Evolutionary conservation across 1,140 invertebrate genomes (phyloP), one percentile per base, ranked within the genome.

Genomic region (Stegodyphus dumicola): DNA sequence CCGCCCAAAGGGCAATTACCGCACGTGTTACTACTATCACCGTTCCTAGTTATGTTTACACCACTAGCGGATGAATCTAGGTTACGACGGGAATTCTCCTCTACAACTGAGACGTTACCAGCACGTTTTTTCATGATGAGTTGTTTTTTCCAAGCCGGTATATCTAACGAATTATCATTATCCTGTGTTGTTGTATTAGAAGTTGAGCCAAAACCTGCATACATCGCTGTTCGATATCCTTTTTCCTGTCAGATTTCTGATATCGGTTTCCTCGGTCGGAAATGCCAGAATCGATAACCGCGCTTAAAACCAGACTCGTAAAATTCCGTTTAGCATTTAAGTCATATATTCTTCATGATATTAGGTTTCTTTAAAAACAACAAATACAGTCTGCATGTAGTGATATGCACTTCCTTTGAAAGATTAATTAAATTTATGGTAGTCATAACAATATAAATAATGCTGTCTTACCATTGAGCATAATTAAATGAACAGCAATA

Each of bases 101-200:
- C 74, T 7, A 17, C 51, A 54, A 6, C 60, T 48, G 52, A 18
- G 51, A 4, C 54, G 64, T n/a, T 66, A 17, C 73, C 84, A 9
- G 84, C 84, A 17, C 84, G 75, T 49, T 86, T 86, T 49, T 78
- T 86, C 84, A 86, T 86, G 18, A 86, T 86, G 52, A 86, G 48
- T 51, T 78, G 71, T 65, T 78, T 77, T 70, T 86, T 86, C 84
- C 84, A 86, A 52, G 78, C 84, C 15, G 84, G 84, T 33, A 86
- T 86, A 66, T 86, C 76, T n/a, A 75, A 13, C 7, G 56, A 74
- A 53, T 18, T 69, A 71, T 80, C 78, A 83, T 67, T 83, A 74
- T 74, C 70, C 70, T 65, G 17, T 65, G 7, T 56, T 6, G 64
- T 13, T 11, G 52, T 51, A 60, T 73, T 53, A 15, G 11, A 15